phyloP scores from a whole-genome alignment of 2,113 vertebrate species.

The Apodemus speciosus region DNA sequence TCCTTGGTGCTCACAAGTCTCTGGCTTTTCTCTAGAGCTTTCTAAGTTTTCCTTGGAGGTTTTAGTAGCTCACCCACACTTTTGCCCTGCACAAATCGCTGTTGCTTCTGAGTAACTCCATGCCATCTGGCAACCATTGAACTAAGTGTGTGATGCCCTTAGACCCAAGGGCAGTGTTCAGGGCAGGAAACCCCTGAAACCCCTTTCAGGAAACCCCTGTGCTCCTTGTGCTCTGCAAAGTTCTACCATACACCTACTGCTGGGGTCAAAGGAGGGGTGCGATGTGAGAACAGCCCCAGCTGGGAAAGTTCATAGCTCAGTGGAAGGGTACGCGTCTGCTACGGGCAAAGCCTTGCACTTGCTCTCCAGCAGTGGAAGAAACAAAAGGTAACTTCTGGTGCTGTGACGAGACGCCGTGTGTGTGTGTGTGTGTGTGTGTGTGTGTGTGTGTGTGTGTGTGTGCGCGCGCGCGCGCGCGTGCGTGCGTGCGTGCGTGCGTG shows the following conservation, averaged over 20 bases:
- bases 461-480: too few relatives aligned
- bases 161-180: conserved; percentile 13
- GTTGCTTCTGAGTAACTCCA: not conserved
- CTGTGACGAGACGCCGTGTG: not conserved
- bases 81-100: not conserved
- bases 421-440: too few relatives aligned
- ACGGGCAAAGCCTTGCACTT: not conserved
- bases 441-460: too few relatives aligned
- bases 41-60: not conserved
- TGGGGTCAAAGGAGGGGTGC: not conserved
- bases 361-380: not conserved
- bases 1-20: not conserved
- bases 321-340: not conserved
- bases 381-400: not conserved
- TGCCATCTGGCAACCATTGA: not conserved
- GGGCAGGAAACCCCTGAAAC: not conserved
- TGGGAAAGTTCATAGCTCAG: not conserved
- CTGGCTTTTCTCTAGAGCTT: not conserved
- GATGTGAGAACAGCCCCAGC: not conserved
- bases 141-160: not conserved
- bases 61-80: not conserved
- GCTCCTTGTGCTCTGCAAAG: not conserved
- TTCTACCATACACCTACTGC: not conserved
- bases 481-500: too few relatives aligned
- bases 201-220: too few relatives aligned